These are phyloP conservation scores for Bembecia ichneumoniformis DNA, from an alignment of 2,888 invertebrate species.

Conservation along the genomic window DNA sequence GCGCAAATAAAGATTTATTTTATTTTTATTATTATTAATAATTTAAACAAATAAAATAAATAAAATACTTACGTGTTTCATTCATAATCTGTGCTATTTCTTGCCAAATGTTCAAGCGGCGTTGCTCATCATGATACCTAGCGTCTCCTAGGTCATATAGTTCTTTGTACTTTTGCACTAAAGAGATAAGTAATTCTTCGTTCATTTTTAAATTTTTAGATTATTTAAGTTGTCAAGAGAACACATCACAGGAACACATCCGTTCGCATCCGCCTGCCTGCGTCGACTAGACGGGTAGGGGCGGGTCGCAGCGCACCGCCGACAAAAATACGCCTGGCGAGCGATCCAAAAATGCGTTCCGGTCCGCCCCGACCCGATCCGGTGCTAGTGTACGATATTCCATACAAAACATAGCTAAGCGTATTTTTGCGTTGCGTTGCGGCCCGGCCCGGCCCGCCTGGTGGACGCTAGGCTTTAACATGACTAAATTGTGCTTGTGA, in stretches of 20 bases:
- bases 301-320: slow-evolving; percentile 1
- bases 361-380: slow-evolving; percentile 3
- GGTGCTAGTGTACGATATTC: slow-evolving; percentile 4
- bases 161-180: too few relatives aligned
- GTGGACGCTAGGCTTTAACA: slow-evolving; percentile 7
- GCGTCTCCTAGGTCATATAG: too few relatives aligned
- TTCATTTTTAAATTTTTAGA: background rate
- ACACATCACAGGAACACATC: too few relatives aligned
- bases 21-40: too few relatives aligned
- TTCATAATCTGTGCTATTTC: too few relatives aligned
- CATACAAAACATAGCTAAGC: slow-evolving; percentile 3
- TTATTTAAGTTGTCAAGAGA: background rate
- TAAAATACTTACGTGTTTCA: too few relatives aligned
- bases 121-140: too few relatives aligned
- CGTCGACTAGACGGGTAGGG: slow-evolving; percentile 1
- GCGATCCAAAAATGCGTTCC: slow-evolving; percentile 2
- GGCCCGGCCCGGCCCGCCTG: slow-evolving; percentile 5
- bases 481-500: too few relatives aligned
- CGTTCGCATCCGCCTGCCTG: slow-evolving; percentile 1
- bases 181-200: slow-evolving; percentile 1
- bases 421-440: slow-evolving; percentile 8
- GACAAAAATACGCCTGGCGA: too few relatives aligned
- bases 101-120: too few relatives aligned
- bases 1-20: too few relatives aligned
- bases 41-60: too few relatives aligned